A percentile compares a stretch with the other conserved stretches of the same genome.
phyloP scores from a whole-genome alignment of 2,888 invertebrate genomes.

The Alviniconcha strummeri region DNA sequence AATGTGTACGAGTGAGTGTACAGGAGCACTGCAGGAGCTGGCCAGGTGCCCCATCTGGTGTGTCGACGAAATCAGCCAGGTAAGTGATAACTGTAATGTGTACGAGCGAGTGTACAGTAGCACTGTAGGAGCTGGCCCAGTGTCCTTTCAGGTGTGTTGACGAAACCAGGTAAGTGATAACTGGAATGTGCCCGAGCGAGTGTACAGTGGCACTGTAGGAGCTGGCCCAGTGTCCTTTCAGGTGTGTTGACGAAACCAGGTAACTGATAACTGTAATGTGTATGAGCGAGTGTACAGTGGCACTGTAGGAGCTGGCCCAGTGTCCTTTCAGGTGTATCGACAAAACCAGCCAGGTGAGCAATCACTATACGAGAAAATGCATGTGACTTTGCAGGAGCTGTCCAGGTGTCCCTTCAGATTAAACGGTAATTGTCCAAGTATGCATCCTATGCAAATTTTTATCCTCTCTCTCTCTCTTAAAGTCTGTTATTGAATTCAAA shows the following conservation, averaged over 20 bases:
- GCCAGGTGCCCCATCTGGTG: constrained; percentile 90
- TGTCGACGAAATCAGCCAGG: constrained; percentile 83
- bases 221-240: constrained; percentile 90
- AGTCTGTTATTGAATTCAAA: no score
- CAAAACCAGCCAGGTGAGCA: constrained; percentile 81
- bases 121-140: constrained; percentile 89
- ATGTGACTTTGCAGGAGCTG: constrained; percentile 92
- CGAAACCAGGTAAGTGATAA: constrained; percentile 82
- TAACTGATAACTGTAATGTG: constrained; percentile 58
- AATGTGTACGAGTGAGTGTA: no score
- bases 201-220: constrained; percentile 90
- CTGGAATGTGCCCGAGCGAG: no score
- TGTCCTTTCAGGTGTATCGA: constrained; percentile 89
- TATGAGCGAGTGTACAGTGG: constrained; percentile 51
- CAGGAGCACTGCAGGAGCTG: constrained; percentile 91
- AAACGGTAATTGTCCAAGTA: no score
- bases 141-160: constrained; percentile 89
- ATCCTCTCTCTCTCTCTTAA: no score
- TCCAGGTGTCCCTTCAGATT: constrained; percentile 89
- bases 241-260: constrained; percentile 76
- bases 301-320: constrained; percentile 89
- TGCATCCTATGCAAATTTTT: no score
- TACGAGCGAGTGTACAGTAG: no score
- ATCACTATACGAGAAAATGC: constrained; percentile 74
- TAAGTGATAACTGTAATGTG: no score